These are phyloP conservation scores for Pheucticus melanocephalus DNA, from an alignment of 2,113 vertebrate species.

Conservation along the genomic window DNA sequence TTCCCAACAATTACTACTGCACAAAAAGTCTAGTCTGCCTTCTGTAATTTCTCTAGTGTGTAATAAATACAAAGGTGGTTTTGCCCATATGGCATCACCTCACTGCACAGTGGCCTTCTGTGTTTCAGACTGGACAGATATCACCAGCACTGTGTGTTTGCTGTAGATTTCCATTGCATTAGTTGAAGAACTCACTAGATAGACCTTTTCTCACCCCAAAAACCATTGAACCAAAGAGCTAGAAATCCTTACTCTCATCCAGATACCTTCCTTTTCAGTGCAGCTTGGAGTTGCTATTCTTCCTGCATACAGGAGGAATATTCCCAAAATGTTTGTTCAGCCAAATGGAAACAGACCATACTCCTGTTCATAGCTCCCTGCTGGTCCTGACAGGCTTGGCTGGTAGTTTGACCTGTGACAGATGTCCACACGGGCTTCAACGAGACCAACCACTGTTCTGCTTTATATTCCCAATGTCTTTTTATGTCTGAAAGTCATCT, in stretches of 20 bases:
- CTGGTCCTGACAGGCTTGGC: conserved; percentile 14
- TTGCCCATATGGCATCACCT: background rate
- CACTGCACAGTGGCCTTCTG: background rate
- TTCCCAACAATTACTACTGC: background rate
- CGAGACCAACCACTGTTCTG: conserved; percentile 31
- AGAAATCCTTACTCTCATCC: background rate
- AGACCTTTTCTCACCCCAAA: background rate
- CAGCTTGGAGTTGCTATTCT: background rate
- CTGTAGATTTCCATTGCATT: background rate
- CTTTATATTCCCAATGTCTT: background rate
- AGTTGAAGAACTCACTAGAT: background rate
- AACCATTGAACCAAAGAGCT: rapidly evolving
- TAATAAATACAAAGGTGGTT: background rate
- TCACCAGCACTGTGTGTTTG: background rate
- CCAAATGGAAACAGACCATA: background rate
- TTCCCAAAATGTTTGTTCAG: background rate
- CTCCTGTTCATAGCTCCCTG: background rate
- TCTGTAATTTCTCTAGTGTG: background rate
- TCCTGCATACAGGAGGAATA: background rate
- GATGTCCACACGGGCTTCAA: background rate
- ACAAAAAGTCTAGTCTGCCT: background rate
- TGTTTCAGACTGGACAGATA: background rate
- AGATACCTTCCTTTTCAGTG: background rate
- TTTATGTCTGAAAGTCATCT: background rate
- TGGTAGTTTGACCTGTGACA: conserved; percentile 33